Conservation (phyloP, 2,113 vertebrate species). For the Bubo blakistoni region DNA sequence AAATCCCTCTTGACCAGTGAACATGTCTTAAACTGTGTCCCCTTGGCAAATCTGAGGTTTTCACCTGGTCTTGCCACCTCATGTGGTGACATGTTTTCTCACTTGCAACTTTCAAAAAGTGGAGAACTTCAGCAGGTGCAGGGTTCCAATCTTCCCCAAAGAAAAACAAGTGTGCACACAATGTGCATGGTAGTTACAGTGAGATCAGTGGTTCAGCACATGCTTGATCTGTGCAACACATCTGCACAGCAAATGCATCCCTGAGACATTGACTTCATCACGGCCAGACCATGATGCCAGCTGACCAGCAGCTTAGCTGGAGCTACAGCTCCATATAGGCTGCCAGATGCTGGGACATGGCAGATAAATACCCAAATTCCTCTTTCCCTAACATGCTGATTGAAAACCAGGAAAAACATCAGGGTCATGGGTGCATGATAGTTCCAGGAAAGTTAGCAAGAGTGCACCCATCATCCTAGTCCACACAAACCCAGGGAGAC, state of each 20-base stretch:
- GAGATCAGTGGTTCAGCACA: not conserved
- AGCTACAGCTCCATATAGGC: not conserved
- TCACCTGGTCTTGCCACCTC: not conserved
- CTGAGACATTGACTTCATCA: not conserved
- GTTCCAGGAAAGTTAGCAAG: not conserved
- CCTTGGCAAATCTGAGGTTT: not conserved
- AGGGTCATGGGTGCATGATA: not conserved
- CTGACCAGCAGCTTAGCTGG: not conserved
- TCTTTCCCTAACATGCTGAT: not conserved
- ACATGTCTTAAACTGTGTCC: not conserved
- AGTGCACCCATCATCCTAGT: not conserved
- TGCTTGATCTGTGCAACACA: not conserved
- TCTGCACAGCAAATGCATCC: not conserved
- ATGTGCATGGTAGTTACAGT: no score
- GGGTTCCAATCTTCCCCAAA: not conserved
- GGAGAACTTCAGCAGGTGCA: not conserved
- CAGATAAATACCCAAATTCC: not conserved
- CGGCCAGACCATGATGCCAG: not conserved
- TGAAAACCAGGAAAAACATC: not conserved
- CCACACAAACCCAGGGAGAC: not conserved
- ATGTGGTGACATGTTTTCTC: not conserved
- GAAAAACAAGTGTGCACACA: accelerated
- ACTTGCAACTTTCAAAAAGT: not conserved
- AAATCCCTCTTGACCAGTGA: not conserved
- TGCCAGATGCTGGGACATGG: not conserved